A percentile compares a stretch with the other conserved stretches of the same genome.
Conservation (phyloP, 2,888 invertebrate genomes). For the Siphonodentalium dalli region DNA sequence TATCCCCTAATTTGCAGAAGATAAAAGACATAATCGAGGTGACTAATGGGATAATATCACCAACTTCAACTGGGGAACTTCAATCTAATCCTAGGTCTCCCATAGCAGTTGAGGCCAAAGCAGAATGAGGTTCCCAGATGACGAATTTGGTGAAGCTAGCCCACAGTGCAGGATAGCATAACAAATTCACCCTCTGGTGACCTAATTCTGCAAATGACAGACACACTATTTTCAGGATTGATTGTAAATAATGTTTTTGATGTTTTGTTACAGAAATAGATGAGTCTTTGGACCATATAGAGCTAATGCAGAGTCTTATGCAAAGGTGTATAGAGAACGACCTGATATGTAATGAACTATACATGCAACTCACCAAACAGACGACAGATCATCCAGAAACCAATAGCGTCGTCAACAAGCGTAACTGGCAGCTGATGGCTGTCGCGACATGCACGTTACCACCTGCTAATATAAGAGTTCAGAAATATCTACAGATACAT, state of each 20-base stretch:
- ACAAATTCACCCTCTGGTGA: too few relatives aligned
- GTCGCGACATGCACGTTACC: conserved; percentile 82
- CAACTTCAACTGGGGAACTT: too few relatives aligned
- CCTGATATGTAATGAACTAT: conserved; percentile 82
- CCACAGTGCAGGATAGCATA: too few relatives aligned
- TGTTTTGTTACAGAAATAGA: conserved; percentile 32
- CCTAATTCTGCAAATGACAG: too few relatives aligned
- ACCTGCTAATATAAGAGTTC: conserved; percentile 84
- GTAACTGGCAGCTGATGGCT: conserved; percentile 90
- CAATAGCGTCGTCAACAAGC: conserved; percentile 66
- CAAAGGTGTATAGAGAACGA: conserved; percentile 91
- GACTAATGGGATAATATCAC: too few relatives aligned
- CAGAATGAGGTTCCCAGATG: too few relatives aligned
- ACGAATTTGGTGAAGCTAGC: too few relatives aligned
- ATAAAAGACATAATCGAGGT: too few relatives aligned
- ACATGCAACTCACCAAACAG: conserved; percentile 90
- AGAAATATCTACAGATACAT: conserved; percentile 87
- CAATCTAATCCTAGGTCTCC: too few relatives aligned
- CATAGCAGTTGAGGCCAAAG: too few relatives aligned
- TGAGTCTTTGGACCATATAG: conserved; percentile 85
- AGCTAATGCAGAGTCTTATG: conserved; percentile 86
- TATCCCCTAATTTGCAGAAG: too few relatives aligned
- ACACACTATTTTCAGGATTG: too few relatives aligned
- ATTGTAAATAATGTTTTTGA: not conserved
- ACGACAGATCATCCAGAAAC: conserved; percentile 74